Base-by-base conservation (phyloP, 2,888 invertebrate genomes). In the Drosophila cognata region DNA sequence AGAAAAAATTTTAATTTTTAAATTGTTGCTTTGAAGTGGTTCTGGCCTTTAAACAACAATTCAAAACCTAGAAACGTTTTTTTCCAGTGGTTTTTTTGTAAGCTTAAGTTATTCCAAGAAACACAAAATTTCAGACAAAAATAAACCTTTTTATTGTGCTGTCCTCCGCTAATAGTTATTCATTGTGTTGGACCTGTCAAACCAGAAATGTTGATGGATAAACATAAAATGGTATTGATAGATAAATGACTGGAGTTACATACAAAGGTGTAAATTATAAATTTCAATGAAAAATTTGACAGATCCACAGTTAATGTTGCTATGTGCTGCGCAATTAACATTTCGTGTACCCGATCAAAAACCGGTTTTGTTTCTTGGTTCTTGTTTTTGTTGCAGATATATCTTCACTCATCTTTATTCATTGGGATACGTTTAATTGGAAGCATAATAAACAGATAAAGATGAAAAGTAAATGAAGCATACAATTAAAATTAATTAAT, bases 391-490 rank as follows among this genome's bases (percentile, higher is more conserved):
- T 16, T 16, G 46, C 8, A 25, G 8, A 36, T 11, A 57, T 11
- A 13, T 16, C 33, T n/a, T 2, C 8, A 35, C 58, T 67, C 68
- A 67, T 57, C 51, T 68, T 68, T 51, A 57, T 57, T 57, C 35
- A 68, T 50, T 18, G 55, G 29, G 33, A 3, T 33, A n/a, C 50
- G 56, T 51, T 57, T 43, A 21, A 35, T 18, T 56, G n/a, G 21
- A 35, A 50, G 48, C 25, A 51, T 31, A 41, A 41, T 35, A 41
- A 28, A 21, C 33, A 25, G 31, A 56, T n/a, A 25, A 41, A 25
- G 29, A 6, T 18, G 11, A 56, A 7, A 6, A 43, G 18, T 33
- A 41, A 51, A 51, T 35, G 33, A 38, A 55, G 36, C 55, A 36
- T 28, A 21, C 16, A 31, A 2, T 7, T 7, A 18, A 33, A 28